These are phyloP conservation scores for Tyrophagus putrescentiae DNA, from an alignment of 1,140 invertebrate species.

Conservation along the genomic window DNA sequence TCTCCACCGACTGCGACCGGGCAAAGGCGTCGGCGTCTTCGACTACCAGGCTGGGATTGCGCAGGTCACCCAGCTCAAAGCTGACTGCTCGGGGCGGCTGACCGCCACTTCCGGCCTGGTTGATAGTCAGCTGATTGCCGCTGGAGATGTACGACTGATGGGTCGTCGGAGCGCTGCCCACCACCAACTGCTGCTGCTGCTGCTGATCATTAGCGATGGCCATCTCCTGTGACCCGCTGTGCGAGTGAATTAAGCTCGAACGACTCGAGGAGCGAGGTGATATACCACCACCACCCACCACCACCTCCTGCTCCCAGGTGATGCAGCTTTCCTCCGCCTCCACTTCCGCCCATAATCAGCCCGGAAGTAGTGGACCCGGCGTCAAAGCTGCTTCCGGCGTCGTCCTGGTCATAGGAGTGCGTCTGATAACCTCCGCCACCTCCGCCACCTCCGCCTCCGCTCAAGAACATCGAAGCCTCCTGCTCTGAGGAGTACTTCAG, in stretches of 20 bases:
- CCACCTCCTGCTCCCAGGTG: conserved; percentile 22
- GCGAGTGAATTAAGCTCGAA: conserved; percentile 32
- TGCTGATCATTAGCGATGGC: conserved; percentile 28
- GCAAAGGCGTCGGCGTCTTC: conserved; percentile 24
- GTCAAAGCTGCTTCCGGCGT: too few relatives aligned
- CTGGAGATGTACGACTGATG: background rate
- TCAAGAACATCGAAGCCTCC: background rate
- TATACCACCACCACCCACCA: conserved; percentile 20
- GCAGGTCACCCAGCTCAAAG: conserved; percentile 27
- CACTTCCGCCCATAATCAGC: too few relatives aligned
- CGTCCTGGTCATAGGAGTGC: conserved; percentile 31
- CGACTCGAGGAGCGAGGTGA: conserved; percentile 31
- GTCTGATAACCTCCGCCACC: background rate
- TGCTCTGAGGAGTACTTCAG: conserved; percentile 30
- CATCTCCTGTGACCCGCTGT: conserved; percentile 32
- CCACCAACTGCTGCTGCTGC: conserved; percentile 4
- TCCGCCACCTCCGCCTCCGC: background rate
- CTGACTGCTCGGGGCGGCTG: conserved; percentile 24
- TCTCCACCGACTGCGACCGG: conserved; percentile 27
- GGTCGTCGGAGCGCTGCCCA: background rate
- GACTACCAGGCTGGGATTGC: conserved; percentile 25
- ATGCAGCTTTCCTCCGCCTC: too few relatives aligned
- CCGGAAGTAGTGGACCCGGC: too few relatives aligned
- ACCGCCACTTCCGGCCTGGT: too few relatives aligned
- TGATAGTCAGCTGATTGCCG: conserved; percentile 10